Evolutionary conservation across 2,113 vertebrate genomes (phyloP), one percentile per base, ranked within the genome.

Genomic region (Onychostoma macrolepis): DNA sequence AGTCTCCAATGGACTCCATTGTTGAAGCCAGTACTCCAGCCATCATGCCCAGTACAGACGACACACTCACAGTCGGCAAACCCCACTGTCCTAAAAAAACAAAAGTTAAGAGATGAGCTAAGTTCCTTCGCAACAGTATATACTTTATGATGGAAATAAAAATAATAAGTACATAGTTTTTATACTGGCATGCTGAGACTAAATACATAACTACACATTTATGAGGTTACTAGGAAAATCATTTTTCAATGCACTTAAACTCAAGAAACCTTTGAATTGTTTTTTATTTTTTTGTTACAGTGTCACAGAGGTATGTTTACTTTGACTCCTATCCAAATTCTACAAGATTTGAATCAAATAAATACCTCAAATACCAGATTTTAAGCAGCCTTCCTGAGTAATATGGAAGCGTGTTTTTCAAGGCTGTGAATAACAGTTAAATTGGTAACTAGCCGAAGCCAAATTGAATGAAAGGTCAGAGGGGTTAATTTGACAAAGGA

Each of bases 1-100:
- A 96, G 89, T 96, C 95, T 7, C 95, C 95, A 1, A 96, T 94
- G 9, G 95, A 96, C 86, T 96, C 96, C 92, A 96, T 94, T 75
- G 95, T 96, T 2, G 95, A 96, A 7, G 96, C 94, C 86, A 96
- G 80, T 7, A 95, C 94, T 0, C 96, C 95, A 6, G 94, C 94
- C 90, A 93, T 92, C 95, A 96, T 96, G 13, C 96, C 96, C 85
- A 96, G 53, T 72, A 96, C 94, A 0, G 95, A 96, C 0, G 95
- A 95, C 63, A 96, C 67, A 9, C 94, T 96, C 63, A 96, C 92
- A 15, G 94, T 96, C 9, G 95, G 96, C 8, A 91, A 2, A 26
- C 96, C 96, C 96, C 96, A 96, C 41, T 96, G 95, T 61, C 95
- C 95, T 96, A 13, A 13, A 41, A 87, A 65, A 61, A 1, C 53